Base-by-base conservation (phyloP, 1,140 invertebrate genomes). In the Orchesella cincta region DNA sequence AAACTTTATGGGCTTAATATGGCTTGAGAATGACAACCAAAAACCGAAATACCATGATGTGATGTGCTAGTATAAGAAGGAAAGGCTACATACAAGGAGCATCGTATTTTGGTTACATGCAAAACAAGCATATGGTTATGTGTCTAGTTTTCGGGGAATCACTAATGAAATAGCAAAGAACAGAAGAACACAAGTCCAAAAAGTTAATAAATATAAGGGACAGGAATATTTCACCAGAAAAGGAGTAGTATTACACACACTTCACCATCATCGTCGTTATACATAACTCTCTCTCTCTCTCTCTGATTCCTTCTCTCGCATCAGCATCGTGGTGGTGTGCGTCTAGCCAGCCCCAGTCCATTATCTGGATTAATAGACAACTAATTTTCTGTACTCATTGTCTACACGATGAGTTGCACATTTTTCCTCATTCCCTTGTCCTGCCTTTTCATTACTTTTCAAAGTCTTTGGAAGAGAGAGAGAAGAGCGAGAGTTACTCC, bases 301-400 rank as follows among this genome's bases (percentile, higher is more conserved):
- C 5, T 46, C 18, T 46, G 39, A 46, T 46, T 46, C 5, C 39
- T 46, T 46, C 18, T n/a, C n/a, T n/a, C n/a, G n/a, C n/a, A n/a
- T n/a, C n/a, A n/a, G n/a, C n/a, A n/a, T n/a, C n/a, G n/a, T n/a
- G n/a, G 39, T 46, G 18, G 39, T 5, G n/a, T n/a, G n/a, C n/a
- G 39, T 46, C 39, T 46, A 18, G 39, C 39, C 39, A 46, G 18
- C 39, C 23, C 52, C 5, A 26, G 52, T 57, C 52, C 23, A 18
- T 57, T 23, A 57, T 57, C 23, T 57, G 14, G 52, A 57, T 57
- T 57, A 57, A 57, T 57, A 57, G 52, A 57, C 52, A 57, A 26
- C 52, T 57, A 57, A 57, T 57, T 57, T 57, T 57, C 52, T 57
- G 8, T 57, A n/a, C 23, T 23, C 23, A 57, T 57, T 57, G 52